Conservation (phyloP, 2,797 vertebrate genomes). For the Poeciliopsis turneri region DNA sequence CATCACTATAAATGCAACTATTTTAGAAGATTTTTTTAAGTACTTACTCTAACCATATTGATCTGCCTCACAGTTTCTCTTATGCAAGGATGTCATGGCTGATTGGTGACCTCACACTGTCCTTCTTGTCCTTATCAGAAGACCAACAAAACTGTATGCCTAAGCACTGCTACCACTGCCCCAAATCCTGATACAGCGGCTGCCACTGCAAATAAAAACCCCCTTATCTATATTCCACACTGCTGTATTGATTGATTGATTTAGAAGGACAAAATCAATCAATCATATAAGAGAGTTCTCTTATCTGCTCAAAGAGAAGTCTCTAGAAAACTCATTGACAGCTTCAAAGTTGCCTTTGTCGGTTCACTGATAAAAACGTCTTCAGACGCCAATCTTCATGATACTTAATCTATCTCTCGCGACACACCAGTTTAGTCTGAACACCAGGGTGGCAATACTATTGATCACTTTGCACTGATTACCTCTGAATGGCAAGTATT, state of each 20-base stretch:
- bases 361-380: conserved; percentile 19
- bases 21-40: no score
- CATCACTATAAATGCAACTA: no score
- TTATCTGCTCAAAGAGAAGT: background rate
- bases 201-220: background rate
- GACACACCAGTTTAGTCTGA: conserved; percentile 8
- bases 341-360: conserved; percentile 9
- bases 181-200: background rate
- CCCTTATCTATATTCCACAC: background rate
- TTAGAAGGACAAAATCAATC: background rate
- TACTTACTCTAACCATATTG: conserved; percentile 36
- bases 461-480: conserved; percentile 31
- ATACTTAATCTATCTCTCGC: background rate
- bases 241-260: background rate
- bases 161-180: conserved; percentile 1
- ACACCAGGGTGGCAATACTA: conserved; percentile 3
- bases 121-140: conserved; percentile 24
- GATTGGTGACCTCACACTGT: conserved; percentile 45
- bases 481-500: conserved; percentile 34
- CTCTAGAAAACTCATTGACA: conserved; percentile 2
- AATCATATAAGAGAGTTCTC: no score
- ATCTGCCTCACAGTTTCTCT: conserved; percentile 43
- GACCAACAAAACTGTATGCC: conserved; percentile 40
- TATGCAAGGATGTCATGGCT: conserved; percentile 44
- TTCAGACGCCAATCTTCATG: background rate